phyloP scores from a whole-genome alignment of 1,140 invertebrate genomes.

The Halesus radiatus region DNA sequence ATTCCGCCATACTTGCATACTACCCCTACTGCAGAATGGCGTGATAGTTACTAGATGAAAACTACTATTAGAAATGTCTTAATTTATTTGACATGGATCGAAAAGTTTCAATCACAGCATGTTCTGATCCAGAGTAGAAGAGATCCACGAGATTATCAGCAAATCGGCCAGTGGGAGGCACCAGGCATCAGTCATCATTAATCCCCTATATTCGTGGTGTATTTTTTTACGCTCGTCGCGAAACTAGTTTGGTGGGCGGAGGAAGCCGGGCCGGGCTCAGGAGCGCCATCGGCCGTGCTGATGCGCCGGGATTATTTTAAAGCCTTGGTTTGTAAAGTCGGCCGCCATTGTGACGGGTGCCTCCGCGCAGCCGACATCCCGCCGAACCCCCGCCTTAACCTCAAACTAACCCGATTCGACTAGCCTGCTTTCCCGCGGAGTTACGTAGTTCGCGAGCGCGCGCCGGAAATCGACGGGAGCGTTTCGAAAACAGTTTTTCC shows the following conservation, averaged over 20 bases:
- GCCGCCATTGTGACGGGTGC: conserved; percentile 22
- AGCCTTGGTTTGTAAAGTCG: conserved; percentile 6
- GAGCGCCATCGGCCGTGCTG: conserved; percentile 1
- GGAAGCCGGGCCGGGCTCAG: neutral
- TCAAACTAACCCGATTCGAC: neutral
- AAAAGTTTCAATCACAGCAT: too few relatives aligned
- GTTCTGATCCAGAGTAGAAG: too few relatives aligned
- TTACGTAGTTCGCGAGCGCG: neutral
- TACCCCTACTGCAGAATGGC: too few relatives aligned
- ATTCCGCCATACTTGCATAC: too few relatives aligned
- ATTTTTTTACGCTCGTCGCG: conserved; percentile 23
- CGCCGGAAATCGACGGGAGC: conserved; percentile 4
- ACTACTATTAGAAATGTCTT: too few relatives aligned
- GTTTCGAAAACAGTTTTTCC: neutral
- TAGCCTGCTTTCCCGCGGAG: neutral
- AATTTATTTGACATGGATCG: too few relatives aligned
- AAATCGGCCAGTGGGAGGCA: neutral
- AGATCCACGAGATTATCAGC: neutral
- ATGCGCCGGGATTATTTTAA: conserved; percentile 29
- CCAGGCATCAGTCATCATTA: neutral
- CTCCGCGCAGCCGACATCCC: conserved; percentile 4
- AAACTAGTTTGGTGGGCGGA: conserved; percentile 31
- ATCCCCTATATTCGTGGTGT: conserved; percentile 23
- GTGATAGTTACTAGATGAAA: too few relatives aligned
- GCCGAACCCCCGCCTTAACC: conserved; percentile 1